Percentiles rank a stretch among this genome's conserved stretches.
phyloP scores from a whole-genome alignment of 2,888 invertebrate species.

The Hirtodrosophila duncani region DNA sequence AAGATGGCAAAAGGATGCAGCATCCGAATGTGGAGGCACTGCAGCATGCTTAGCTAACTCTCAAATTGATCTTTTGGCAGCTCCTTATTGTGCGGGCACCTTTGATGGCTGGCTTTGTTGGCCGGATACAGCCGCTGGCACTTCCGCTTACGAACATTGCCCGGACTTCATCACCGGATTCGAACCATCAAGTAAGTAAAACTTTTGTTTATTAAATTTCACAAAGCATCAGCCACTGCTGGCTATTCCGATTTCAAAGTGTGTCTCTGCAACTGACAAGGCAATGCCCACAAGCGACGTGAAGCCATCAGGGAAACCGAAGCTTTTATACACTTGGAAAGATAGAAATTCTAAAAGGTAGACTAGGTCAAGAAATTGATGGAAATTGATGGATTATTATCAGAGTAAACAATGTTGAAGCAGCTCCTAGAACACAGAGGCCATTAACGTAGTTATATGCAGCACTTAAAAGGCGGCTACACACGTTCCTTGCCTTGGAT shows the following conservation, averaged over 20 bases:
- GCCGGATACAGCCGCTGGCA: constrained; percentile 85
- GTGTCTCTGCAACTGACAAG: constrained; percentile 47
- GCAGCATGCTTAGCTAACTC: not conserved
- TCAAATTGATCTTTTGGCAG: constrained; percentile 7
- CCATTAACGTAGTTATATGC: no score
- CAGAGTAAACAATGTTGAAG: no score
- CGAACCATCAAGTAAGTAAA: constrained; percentile 84
- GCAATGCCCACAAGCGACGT: not conserved
- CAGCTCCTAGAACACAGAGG: no score
- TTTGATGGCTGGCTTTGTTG: constrained; percentile 92
- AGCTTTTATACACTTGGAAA: no score
- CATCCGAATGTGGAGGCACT: not conserved
- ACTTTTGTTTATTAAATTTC: constrained; percentile 35
- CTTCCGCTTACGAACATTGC: constrained; percentile 83
- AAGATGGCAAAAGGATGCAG: constrained; percentile 24
- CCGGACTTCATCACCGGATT: constrained; percentile 88
- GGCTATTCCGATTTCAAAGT: constrained; percentile 38
- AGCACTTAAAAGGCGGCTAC: no score
- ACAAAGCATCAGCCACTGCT: constrained; percentile 40
- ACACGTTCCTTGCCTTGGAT: no score
- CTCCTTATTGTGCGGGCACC: constrained; percentile 83
- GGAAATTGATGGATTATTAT: no score
- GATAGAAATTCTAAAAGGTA: no score
- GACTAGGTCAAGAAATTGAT: no score
- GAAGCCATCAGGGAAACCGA: constrained; percentile 4